Percentiles rank a stretch among this genome's conserved stretches.
Conservation (phyloP, 2,797 vertebrate genomes). For the Sebastes diaconus region DNA sequence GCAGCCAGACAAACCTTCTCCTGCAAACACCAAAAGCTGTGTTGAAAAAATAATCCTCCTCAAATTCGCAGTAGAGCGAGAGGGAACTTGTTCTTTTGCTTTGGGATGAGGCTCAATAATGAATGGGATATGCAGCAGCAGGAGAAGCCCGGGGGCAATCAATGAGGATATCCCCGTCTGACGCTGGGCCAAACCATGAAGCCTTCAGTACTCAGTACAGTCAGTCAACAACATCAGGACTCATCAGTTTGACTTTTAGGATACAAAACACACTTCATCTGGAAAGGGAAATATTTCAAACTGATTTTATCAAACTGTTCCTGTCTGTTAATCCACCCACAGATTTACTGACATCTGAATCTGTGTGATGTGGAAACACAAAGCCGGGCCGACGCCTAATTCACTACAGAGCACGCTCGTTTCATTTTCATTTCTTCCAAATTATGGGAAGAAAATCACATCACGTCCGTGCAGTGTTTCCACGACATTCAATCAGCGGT, state of each 20-base stretch:
- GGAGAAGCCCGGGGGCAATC: conserved; percentile 20
- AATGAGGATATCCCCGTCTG: conserved; percentile 18
- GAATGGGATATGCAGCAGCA: conserved; percentile 8
- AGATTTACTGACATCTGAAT: background rate
- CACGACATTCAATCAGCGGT: background rate
- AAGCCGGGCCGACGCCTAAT: background rate
- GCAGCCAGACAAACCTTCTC: background rate
- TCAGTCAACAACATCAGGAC: conserved; percentile 4
- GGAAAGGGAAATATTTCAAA: background rate
- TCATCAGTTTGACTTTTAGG: background rate
- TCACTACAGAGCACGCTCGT: background rate
- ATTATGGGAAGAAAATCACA: conserved; percentile 17
- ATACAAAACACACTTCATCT: background rate
- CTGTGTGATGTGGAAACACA: background rate
- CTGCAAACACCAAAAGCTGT: background rate
- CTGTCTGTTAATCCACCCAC: background rate
- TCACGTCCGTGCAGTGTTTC: background rate
- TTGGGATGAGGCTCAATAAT: background rate
- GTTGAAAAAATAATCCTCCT: background rate
- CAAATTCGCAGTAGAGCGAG: background rate
- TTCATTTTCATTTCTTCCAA: conserved; percentile 25
- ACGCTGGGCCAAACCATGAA: background rate
- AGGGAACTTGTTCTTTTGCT: conserved; percentile 13
- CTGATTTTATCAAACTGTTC: background rate
- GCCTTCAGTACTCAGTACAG: background rate